Conservation (phyloP, 2,888 invertebrate genomes). For the Acronicta psi region DNA sequence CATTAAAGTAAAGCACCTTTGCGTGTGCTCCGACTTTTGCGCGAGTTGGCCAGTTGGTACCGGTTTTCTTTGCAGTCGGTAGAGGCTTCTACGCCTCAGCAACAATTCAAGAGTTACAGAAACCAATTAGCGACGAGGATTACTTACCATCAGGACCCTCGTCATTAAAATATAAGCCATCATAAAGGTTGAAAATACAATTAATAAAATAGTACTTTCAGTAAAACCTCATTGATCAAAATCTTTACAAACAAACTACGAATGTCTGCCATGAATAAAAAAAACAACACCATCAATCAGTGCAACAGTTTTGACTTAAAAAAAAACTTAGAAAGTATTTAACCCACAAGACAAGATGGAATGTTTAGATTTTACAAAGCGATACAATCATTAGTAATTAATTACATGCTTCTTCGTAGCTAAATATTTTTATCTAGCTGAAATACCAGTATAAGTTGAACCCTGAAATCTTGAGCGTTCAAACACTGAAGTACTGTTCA, state of each 20-base stretch:
- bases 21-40: no score
- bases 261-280: constrained; percentile 25
- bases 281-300: constrained; percentile 39
- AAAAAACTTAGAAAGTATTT: constrained; percentile 18
- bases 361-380: constrained; percentile 57
- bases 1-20: no score
- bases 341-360: constrained; percentile 43
- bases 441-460: constrained; percentile 28
- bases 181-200: no score
- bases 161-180: no score
- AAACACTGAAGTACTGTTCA: constrained; percentile 26
- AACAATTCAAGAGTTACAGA: no score
- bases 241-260: background rate
- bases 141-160: no score
- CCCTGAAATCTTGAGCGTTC: constrained; percentile 14
- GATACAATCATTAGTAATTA: constrained; percentile 51
- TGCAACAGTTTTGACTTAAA: constrained; percentile 15
- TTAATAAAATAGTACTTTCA: no score
- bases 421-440: constrained; percentile 50
- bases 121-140: no score
- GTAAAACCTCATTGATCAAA: no score
- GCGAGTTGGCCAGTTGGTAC: no score
- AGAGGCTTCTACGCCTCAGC: no score
- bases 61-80: no score
- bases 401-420: constrained; percentile 55